Conservation (phyloP, 2,888 invertebrate genomes). For the Neria commutata region DNA sequence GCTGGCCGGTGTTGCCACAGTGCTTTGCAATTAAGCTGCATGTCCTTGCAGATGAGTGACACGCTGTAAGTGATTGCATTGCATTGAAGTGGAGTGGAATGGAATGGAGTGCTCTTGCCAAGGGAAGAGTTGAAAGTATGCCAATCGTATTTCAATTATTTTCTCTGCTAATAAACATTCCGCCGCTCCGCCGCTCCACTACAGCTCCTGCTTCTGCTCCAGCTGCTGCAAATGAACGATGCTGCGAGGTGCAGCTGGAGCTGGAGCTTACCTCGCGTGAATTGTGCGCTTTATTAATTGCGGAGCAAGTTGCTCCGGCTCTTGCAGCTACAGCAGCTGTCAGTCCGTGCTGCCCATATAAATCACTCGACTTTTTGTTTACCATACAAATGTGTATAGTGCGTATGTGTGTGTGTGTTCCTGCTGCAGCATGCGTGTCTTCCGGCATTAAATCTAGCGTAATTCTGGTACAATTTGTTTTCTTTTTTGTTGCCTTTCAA, state of each 20-base stretch:
- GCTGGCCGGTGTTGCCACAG: too few species aligned
- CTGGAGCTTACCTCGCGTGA: too few species aligned
- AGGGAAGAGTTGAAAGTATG: too few species aligned
- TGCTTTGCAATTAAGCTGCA: too few species aligned
- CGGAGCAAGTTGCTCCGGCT: constrained; percentile 24
- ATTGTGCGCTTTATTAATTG: background rate
- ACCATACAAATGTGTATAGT: constrained; percentile 23
- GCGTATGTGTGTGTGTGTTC: constrained; percentile 28
- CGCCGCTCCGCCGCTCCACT: constrained; percentile 6
- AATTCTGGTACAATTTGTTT: constrained; percentile 47
- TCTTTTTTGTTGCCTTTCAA: constrained; percentile 34
- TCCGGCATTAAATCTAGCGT: constrained; percentile 54
- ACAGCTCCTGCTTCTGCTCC: background rate
- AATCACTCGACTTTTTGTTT: constrained; percentile 49
- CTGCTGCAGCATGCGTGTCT: constrained; percentile 53
- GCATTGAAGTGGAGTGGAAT: too few species aligned
- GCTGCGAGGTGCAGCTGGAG: too few species aligned
- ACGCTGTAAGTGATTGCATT: too few species aligned
- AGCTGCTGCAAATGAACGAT: constrained; percentile 8
- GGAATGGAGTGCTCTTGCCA: too few species aligned
- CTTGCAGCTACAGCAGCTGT: constrained; percentile 23
- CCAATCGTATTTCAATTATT: too few species aligned
- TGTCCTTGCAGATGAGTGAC: too few species aligned
- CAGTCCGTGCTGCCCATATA: constrained; percentile 36
- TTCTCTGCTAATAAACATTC: background rate